Conservation (phyloP, 2,888 invertebrate species). For the Camponotus fellah region DNA sequence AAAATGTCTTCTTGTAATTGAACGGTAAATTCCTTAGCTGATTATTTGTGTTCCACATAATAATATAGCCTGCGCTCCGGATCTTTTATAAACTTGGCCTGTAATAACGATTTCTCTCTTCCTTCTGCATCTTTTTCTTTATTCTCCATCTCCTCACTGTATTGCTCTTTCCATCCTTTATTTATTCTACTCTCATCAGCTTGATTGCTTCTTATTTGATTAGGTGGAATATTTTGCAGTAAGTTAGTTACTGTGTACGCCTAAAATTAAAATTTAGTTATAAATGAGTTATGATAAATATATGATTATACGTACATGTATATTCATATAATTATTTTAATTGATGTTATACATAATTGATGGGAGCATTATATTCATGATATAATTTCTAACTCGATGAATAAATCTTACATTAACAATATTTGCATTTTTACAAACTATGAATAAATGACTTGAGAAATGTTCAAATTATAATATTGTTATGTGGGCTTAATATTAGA, state of each 20-base stretch:
- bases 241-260: conserved; percentile 67
- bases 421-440: neutral
- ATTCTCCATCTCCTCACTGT: conserved; percentile 2
- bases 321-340: conserved; percentile 10
- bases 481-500: neutral
- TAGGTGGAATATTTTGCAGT: conserved; percentile 53
- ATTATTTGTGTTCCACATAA: conserved; percentile 59
- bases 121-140: neutral
- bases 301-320: neutral
- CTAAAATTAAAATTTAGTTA: conserved; percentile 64
- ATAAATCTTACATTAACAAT: neutral
- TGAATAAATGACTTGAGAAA: neutral
- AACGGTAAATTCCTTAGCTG: neutral
- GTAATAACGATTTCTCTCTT: neutral
- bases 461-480: neutral
- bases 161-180: conserved; percentile 34
- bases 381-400: neutral
- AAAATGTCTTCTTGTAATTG: neutral
- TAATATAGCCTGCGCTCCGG: conserved; percentile 73
- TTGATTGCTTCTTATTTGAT: conserved; percentile 17
- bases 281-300: neutral
- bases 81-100: conserved; percentile 67
- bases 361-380: no score
- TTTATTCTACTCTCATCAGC: neutral
- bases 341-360: neutral